Evolutionary conservation across 1,140 invertebrate species (phyloP), one percentile per base, ranked within the genome.

Genomic region (Yoshiicerus persimilis): DNA sequence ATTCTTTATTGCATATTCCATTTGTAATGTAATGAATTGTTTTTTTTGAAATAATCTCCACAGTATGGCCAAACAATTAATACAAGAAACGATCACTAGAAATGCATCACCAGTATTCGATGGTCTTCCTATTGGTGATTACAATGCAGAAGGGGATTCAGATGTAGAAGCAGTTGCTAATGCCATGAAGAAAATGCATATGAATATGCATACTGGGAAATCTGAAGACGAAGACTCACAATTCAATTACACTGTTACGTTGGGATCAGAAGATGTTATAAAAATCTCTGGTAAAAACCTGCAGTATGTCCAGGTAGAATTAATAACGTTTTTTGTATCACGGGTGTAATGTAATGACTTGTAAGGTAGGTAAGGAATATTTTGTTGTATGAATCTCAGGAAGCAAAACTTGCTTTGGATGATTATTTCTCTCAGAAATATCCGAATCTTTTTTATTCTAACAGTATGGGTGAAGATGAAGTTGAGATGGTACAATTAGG

Each of bases 31-130:
- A 25, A 64, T 66, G 11, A 66, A 27, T 27, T 30, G 9, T 8
- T 30, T 70, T 30, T 13, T n/a, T 86, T 36, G 8, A 27, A 66
- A 39, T 32, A 66, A 36, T 10, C 20, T 88, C 92, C 92, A 27
- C 91, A 98, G 97, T 91, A 96, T 96, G 92, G 97, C 97, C 23
- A 97, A 97, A 92, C 95, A 97, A 92, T 93, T 98, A 91, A 98
- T 98, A 91, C 97, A 97, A 92, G 96, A 98, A 92, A 98, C 97
- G 64, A 98, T 98, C 88, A 94, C 96, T 91, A 95, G 97, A 91
- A 98, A 98, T 93, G 96, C 97, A 88, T 98, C 97, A 34, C 97
- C 97, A 70, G 96, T 97, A 86, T 88, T 91, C 36, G 90, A 90
- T 38, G 87, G 96, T 91, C 92, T 95, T 86, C 95, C 95, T 89